Evolutionary conservation across 2,797 vertebrate genomes (phyloP), one percentile per base, ranked within the genome.

Genomic region (Falco cherrug): DNA sequence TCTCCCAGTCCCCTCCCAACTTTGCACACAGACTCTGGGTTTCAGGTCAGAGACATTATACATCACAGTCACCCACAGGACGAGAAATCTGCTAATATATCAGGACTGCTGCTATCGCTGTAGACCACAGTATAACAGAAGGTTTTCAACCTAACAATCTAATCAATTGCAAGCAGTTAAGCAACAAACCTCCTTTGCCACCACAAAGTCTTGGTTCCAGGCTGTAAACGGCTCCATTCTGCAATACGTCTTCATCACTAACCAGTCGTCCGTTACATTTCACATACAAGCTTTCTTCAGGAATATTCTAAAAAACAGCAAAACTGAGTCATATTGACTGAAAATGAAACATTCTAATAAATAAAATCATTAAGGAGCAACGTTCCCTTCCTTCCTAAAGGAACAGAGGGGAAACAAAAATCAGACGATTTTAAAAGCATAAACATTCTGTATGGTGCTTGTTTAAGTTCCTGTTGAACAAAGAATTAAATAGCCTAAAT

Each of bases 161-260:
- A 68, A 75, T 4, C 13, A 20, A 4, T 15, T 45, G 35, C 6
- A 68, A 69, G 33, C 11, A 80, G 15, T 63, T 50, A 39, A 69
- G 26, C 2, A 29, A 94, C 98, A 61, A 94, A 99, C 99, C 99
- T 98, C 99, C 99, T 98, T 99, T 99, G 51, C 99, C 99, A 24
- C 99, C 99, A 39, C 91, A 91, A 37, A 99, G 98, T 8, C 99
- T 98, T 17, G 98, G 98, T 88, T 99, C 99, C 98, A 99, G 69
- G 35, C 97, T 99, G 68, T 99, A 99, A 84, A 99, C 35, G 0
- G 96, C 96, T 47, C 99, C 99, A 93, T 97, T 73, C 74, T 98
- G 98, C 76, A 99, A 91, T 2, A 50, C 29, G 4, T 98, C 98
- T 2, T 97, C 96, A 22, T 75, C 39, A 0, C 21, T 63, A 3